Base-by-base conservation (phyloP, 2,888 invertebrate genomes). In the Proisotoma minuta region DNA sequence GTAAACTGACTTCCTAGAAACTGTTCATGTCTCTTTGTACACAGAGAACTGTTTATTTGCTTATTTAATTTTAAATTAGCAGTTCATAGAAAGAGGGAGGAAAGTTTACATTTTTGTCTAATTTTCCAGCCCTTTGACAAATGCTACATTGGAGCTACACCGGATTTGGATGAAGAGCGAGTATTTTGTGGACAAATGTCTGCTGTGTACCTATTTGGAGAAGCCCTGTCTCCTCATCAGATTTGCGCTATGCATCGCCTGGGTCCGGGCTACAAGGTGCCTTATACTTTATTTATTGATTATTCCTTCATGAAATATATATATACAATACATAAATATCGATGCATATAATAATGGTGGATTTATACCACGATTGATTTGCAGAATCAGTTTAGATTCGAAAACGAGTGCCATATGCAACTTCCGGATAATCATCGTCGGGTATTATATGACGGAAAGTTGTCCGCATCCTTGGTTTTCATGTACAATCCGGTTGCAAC, bases 401-500 rank as follows among this genome's bases (percentile, higher is more conserved):
- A 98, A 85, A 97, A 96, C 84, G 99, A 98, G 85, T 96, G 94
- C 84, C 91, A 92, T 84, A 85, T 93, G 82, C 92, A 90, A 83
- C 86, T 97, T 78, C 93, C 94, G 81, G 97, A 74, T 57, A 74
- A 74, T 62, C 74, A 74, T 60, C 68, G 74, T 22, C 67, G 74
- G 94, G 94, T 97, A 71, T 84, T 99, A 74, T 99, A 99, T 81
- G 99, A 99, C 81, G 98, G 97, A 69, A 96, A 96, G 81, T 82
- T 99, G 77, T 95, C 97, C 68, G 90, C 87, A 76, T 92, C 91
- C 72, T 92, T 99, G 78, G 94, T 99, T 77, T 98, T 99, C 82
- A 96, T 98, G 92, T 99, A 99, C 84, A 99, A 98, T 81, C 99
- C 99, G 68, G 97, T 98, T 76, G 98, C 99, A 69, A 99, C 99